phyloP scores from a whole-genome alignment of 2,888 invertebrate species.

The Heliothis peltigera region DNA sequence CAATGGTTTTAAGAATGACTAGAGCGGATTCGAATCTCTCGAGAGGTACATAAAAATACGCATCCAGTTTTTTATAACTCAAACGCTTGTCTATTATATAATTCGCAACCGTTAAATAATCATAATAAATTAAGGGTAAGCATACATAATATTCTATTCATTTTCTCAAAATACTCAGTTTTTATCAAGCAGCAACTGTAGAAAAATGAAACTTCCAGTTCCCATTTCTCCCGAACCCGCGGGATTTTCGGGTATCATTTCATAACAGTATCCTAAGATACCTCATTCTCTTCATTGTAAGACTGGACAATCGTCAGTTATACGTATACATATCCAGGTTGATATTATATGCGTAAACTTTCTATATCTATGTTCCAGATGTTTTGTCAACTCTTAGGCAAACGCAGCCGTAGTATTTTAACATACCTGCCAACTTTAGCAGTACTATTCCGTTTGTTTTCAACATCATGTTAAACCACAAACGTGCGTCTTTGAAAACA shows the following conservation, averaged over 20 bases:
- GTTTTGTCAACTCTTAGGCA: conserved; percentile 4
- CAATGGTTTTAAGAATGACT: conserved; percentile 48
- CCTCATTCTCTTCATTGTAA: not conserved
- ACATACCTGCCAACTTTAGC: too few species aligned
- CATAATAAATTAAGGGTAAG: too few species aligned
- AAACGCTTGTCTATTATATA: not conserved
- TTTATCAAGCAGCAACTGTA: conserved; percentile 14
- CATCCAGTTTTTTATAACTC: not conserved
- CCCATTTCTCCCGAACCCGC: not conserved
- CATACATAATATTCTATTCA: not conserved
- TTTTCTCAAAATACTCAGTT: conserved; percentile 9
- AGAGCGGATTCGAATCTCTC: conserved; percentile 27
- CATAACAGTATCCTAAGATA: not conserved
- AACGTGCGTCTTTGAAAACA: not conserved
- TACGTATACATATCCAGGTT: too few species aligned
- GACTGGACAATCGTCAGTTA: too few species aligned
- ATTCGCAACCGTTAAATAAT: not conserved
- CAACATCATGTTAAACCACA: too few species aligned
- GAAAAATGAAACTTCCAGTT: conserved; percentile 10
- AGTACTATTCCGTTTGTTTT: too few species aligned
- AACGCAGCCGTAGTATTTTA: too few species aligned
- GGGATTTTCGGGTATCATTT: not conserved
- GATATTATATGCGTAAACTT: not conserved
- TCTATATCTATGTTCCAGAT: not conserved
- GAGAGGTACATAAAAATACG: not conserved